A percentile compares a stretch with the other conserved stretches of the same genome.
phyloP scores from a whole-genome alignment of 2,113 vertebrate species.

The Isichthys henryi region DNA sequence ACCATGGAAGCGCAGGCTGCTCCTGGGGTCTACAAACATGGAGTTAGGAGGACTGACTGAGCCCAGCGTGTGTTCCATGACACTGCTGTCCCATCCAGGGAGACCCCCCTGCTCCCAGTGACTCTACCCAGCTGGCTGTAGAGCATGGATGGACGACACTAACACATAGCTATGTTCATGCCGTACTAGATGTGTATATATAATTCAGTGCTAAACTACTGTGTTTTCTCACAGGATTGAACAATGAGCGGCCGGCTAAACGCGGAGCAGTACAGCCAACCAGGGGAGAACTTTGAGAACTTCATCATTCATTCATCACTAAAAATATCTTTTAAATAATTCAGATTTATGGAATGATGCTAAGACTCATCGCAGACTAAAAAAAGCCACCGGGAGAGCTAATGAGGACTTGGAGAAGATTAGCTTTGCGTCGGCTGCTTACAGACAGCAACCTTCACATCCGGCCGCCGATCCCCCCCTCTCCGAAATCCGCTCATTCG shows the following conservation, averaged over 20 bases:
- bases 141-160: background rate
- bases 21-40: background rate
- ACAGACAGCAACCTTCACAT: conserved; percentile 51
- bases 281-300: background rate
- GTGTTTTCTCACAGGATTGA: background rate
- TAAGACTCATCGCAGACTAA: background rate
- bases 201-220: background rate
- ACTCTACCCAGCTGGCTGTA: conserved; percentile 23
- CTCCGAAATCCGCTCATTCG: conserved; percentile 50
- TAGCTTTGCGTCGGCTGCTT: conserved; percentile 38
- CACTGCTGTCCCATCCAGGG: conserved; percentile 38
- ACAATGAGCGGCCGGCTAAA: background rate
- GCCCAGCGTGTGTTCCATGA: background rate
- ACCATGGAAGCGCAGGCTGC: background rate
- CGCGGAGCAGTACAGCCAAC: background rate
- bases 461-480: conserved; percentile 32
- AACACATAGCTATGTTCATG: background rate
- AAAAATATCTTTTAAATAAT: background rate
- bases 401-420: background rate
- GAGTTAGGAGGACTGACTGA: background rate
- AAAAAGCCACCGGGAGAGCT: background rate
- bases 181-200: background rate
- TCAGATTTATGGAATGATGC: background rate
- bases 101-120: background rate
- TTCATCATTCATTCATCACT: conserved; percentile 1